Evolutionary conservation across 1,140 invertebrate species (phyloP).

Genomic region (Drosophila pandora): DNA sequence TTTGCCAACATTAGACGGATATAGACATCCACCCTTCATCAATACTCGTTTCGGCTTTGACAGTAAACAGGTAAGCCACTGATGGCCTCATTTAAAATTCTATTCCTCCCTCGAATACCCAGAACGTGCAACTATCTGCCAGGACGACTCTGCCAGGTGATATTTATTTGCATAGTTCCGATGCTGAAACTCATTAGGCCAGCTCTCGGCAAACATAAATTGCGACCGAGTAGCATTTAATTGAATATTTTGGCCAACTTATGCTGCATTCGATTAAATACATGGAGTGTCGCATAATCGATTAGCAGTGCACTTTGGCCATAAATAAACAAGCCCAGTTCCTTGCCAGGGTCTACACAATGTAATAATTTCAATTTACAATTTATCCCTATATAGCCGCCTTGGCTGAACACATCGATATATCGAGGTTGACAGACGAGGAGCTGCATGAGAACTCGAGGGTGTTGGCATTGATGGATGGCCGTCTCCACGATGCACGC

Average conservation of each 20-base stretch:
- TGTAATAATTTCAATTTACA: constrained; percentile 78
- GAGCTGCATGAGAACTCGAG: constrained; percentile 42
- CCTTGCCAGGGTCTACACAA: constrained; percentile 47
- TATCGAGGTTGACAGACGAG: constrained; percentile 59
- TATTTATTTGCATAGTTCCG: constrained; percentile 47
- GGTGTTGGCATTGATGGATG: constrained; percentile 79
- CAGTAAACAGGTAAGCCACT: constrained; percentile 28
- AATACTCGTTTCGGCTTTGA: constrained; percentile 42
- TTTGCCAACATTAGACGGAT: not conserved
- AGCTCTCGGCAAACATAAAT: constrained; percentile 62
- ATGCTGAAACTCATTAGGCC: constrained; percentile 61
- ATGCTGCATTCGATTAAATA: constrained; percentile 69
- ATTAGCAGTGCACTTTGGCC: constrained; percentile 49
- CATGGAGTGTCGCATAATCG: constrained; percentile 70
- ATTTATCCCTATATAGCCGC: constrained; percentile 19
- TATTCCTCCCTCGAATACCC: not conserved
- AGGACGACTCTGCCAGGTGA: not conserved
- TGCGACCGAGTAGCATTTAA: constrained; percentile 62
- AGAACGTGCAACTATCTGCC: not conserved
- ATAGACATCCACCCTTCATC: constrained; percentile 36
- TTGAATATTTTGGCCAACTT: constrained; percentile 75
- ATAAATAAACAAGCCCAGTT: constrained; percentile 63
- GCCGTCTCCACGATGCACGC: constrained; percentile 26
- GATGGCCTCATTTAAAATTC: constrained; percentile 41
- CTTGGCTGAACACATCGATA: constrained; percentile 18